These are phyloP conservation scores for Zygaena filipendulae DNA, from an alignment of 2,888 invertebrate genomes.

Conservation along the genomic window DNA sequence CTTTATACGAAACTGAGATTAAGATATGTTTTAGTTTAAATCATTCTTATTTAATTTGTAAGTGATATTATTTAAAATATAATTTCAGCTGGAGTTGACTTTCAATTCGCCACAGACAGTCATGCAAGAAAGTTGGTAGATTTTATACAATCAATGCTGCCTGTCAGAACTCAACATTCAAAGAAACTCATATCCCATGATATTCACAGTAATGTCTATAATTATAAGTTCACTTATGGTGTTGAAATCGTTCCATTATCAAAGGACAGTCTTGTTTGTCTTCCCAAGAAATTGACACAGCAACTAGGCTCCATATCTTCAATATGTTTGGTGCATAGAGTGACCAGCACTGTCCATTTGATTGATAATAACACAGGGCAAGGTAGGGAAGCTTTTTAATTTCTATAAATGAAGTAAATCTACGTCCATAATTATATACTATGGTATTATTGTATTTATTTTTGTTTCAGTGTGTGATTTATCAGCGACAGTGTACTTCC, in stretches of 20 bases:
- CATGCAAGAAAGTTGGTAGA: conserved; percentile 96
- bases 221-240: conserved; percentile 95
- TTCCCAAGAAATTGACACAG: conserved; percentile 86
- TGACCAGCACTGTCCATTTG: conserved; percentile 89
- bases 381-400: conserved; percentile 53
- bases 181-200: conserved; percentile 98
- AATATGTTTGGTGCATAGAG: conserved; percentile 87
- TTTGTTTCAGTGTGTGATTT: conserved; percentile 83
- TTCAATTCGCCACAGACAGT: conserved; percentile 90
- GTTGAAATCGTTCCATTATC: conserved; percentile 97
- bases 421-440: no score
- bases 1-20: no score
- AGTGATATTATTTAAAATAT: no score
- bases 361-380: conserved; percentile 92
- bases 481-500: conserved; percentile 82
- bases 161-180: conserved; percentile 88
- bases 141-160: conserved; percentile 88
- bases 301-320: conserved; percentile 89
- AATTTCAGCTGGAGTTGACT: conserved; percentile 91
- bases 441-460: no score
- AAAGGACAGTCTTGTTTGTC: conserved; percentile 92
- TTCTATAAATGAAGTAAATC: no score
- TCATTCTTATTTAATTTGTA: no score
- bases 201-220: conserved; percentile 94
- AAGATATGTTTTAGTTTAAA: no score